Percentiles rank a stretch among this genome's conserved stretches.
These are phyloP conservation scores for Pica pica DNA, from an alignment of 2,113 vertebrate species.

Conservation along the genomic window DNA sequence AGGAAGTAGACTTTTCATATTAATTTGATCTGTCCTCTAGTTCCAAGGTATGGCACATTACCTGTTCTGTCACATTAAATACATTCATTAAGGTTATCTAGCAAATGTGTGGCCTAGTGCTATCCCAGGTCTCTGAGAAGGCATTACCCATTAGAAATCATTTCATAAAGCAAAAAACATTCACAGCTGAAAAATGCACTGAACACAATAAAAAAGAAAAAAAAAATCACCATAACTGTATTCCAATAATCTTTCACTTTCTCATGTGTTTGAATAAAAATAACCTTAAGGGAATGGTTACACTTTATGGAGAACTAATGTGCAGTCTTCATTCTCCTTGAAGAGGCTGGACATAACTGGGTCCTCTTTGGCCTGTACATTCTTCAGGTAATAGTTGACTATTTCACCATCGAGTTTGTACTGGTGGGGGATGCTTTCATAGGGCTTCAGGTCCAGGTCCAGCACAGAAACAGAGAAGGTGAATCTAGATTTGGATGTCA, in stretches of 20 bases:
- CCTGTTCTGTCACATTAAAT: conserved; percentile 37
- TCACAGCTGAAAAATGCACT: conserved; percentile 67
- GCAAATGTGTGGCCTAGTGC: neutral
- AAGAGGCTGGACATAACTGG: conserved; percentile 67
- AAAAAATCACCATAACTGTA: conserved; percentile 41
- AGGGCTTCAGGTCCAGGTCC: conserved; percentile 94
- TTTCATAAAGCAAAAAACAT: conserved; percentile 65
- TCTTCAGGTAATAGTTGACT: conserved; percentile 87
- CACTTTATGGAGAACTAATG: conserved; percentile 88
- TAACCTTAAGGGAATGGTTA: conserved; percentile 61
- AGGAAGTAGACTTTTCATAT: neutral
- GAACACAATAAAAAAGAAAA: conserved; percentile 36
- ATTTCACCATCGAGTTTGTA: conserved; percentile 89
- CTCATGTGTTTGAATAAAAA: conserved; percentile 29
- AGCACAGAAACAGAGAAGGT: conserved; percentile 88
- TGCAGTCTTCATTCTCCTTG: conserved; percentile 88
- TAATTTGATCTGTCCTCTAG: neutral
- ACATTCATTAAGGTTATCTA: conserved; percentile 54
- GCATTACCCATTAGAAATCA: conserved; percentile 36
- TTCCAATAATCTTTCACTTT: conserved; percentile 53
- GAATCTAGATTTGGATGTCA: conserved; percentile 78
- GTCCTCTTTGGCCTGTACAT: conserved; percentile 73
- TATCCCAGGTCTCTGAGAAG: conserved; percentile 44
- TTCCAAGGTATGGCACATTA: conserved; percentile 10
- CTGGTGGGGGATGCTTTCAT: conserved; percentile 89